Conservation (phyloP, 64 coral and sea anemone genomes). For the Cladopsammia gracilis region DNA sequence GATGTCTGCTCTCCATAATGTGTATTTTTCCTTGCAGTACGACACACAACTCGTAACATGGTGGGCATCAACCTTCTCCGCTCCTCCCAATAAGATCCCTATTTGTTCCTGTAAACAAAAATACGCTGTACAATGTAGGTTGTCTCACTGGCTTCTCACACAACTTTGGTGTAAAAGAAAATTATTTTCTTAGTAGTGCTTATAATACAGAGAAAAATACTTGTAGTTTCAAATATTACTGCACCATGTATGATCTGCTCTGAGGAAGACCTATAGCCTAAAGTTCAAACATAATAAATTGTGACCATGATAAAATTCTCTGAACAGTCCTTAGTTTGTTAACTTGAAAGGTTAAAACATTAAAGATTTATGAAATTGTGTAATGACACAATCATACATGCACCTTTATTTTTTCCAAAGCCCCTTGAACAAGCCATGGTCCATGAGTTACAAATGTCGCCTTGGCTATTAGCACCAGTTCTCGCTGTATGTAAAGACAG, state of each 20-base stretch:
- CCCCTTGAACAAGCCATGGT: slow-evolving; percentile 80
- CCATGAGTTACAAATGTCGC: slow-evolving; percentile 70
- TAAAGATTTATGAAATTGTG: no score
- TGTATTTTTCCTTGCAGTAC: slow-evolving; percentile 79
- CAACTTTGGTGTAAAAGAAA: no score
- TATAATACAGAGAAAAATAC: no score
- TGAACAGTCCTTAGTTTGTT: no score
- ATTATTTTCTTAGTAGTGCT: no score
- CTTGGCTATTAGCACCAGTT: slow-evolving; percentile 74
- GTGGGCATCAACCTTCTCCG: slow-evolving; percentile 65
- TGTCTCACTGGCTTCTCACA: no score
- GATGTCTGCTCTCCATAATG: slow-evolving; percentile 85
- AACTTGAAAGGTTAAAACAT: no score
- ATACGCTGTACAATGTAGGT: background rate
- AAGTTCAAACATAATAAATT: no score
- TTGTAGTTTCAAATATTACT: no score
- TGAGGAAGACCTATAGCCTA: no score
- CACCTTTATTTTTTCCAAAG: slow-evolving; percentile 79
- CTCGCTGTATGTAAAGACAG: slow-evolving; percentile 39
- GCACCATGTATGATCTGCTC: no score
- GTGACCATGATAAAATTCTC: no score
- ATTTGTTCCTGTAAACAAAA: slow-evolving; percentile 68
- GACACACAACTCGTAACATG: slow-evolving; percentile 77
- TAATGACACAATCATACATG: background rate
- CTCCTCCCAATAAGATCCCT: slow-evolving; percentile 62